Evolutionary conservation across 2,888 invertebrate genomes (phyloP).

Genomic region (Erebia palarica): DNA sequence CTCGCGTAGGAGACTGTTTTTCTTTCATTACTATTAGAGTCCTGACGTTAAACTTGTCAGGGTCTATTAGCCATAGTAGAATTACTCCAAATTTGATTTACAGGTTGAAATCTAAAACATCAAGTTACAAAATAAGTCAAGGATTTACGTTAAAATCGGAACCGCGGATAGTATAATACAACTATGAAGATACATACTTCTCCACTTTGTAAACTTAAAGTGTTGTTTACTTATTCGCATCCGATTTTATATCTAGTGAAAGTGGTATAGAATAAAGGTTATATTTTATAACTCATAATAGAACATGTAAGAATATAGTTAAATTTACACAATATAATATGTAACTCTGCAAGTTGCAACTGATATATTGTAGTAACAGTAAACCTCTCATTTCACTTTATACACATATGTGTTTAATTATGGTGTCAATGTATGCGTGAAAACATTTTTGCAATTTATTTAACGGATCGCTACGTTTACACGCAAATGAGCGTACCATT

Average conservation of each 20-base stretch:
- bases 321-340: too few species aligned
- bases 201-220: not conserved
- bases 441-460: conserved; percentile 6
- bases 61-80: not conserved
- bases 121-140: not conserved
- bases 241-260: not conserved
- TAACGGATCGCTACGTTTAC: not conserved
- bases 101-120: not conserved
- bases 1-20: not conserved
- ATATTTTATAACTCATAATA: too few species aligned
- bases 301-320: too few species aligned
- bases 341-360: not conserved
- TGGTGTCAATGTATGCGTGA: not conserved
- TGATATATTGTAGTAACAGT: not conserved
- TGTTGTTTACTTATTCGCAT: not conserved
- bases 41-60: not conserved
- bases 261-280: not conserved
- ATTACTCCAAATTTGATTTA: not conserved
- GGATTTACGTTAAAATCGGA: not conserved
- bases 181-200: not conserved
- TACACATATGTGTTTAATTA: not conserved
- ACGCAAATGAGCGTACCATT: not conserved
- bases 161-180: not conserved
- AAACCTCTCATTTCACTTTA: not conserved
- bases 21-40: not conserved